Conservation (phyloP, 2,797 vertebrate species). For the Parauchenoglanis ngamensis region DNA sequence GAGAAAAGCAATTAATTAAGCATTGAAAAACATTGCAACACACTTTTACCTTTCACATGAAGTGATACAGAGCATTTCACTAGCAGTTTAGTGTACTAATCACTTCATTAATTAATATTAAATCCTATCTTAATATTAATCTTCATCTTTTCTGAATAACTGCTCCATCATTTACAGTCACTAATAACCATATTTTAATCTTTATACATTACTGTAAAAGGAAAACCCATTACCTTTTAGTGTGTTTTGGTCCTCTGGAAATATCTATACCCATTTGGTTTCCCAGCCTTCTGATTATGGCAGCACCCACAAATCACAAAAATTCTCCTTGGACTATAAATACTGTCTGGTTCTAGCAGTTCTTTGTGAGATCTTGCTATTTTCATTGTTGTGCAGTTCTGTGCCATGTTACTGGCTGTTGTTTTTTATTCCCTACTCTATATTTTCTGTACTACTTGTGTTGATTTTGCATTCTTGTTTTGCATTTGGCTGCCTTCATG, state of each 20-base stretch:
- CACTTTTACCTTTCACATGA: background rate
- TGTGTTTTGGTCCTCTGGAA: background rate
- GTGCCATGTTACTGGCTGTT: background rate
- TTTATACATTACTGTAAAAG: background rate
- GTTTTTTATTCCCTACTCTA: background rate
- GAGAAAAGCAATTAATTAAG: background rate
- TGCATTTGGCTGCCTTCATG: background rate
- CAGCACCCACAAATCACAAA: background rate
- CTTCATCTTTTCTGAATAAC: too few species aligned
- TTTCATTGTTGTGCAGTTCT: background rate
- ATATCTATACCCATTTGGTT: background rate
- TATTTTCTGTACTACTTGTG: background rate
- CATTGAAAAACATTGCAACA: background rate
- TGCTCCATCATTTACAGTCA: background rate
- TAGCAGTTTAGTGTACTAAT: background rate
- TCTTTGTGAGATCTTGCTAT: background rate
- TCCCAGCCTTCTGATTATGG: background rate
- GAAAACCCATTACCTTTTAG: background rate
- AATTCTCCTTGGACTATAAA: constrained; percentile 7
- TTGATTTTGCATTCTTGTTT: background rate
- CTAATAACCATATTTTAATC: too few species aligned
- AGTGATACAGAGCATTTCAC: background rate
- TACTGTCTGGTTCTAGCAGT: background rate
- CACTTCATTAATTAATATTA: background rate
- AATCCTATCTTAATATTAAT: too few species aligned